A percentile compares a stretch with the other conserved stretches of the same genome.
These are phyloP conservation scores for Salvelinus sp. DNA, from an alignment of 2,113 vertebrate species.

Conservation along the genomic window DNA sequence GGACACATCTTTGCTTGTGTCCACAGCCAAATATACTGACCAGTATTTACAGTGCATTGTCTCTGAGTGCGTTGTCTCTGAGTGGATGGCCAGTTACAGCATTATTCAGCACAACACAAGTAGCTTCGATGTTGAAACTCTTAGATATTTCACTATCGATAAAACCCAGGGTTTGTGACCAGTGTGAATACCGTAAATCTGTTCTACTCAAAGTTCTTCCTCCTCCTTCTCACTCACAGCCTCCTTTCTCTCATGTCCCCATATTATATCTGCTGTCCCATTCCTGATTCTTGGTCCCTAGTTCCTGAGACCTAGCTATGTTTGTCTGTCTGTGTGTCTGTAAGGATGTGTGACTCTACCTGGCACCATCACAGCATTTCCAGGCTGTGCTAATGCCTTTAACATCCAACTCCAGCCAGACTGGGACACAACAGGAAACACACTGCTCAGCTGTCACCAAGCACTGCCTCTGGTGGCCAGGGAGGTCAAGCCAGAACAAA, in stretches of 20 bases:
- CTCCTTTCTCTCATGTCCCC: background rate
- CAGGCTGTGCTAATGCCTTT: conserved; percentile 62
- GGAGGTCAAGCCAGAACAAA: conserved; percentile 25
- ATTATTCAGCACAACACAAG: background rate
- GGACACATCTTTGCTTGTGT: background rate
- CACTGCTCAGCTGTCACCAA: conserved; percentile 70
- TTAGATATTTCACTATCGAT: background rate
- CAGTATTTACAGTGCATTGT: background rate
- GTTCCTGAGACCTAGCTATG: background rate
- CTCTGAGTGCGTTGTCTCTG: background rate
- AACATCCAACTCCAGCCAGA: conserved; percentile 63
- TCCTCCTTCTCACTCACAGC: background rate
- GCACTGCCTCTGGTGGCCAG: conserved; percentile 43
- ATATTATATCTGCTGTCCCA: background rate
- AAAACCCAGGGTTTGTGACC: background rate
- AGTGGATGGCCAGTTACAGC: background rate
- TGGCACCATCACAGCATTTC: conserved; percentile 53
- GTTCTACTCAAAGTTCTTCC: background rate
- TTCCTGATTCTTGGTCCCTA: background rate
- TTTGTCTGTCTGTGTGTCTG: conserved; percentile 32
- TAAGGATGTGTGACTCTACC: conserved; percentile 48
- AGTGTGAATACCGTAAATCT: background rate
- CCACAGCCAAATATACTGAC: background rate
- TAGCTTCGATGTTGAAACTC: too few species aligned
- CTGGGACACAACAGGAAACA: conserved; percentile 63